Evolutionary conservation across 2,113 vertebrate genomes (phyloP).

Genomic region (Reinhardtius hippoglossoides): DNA sequence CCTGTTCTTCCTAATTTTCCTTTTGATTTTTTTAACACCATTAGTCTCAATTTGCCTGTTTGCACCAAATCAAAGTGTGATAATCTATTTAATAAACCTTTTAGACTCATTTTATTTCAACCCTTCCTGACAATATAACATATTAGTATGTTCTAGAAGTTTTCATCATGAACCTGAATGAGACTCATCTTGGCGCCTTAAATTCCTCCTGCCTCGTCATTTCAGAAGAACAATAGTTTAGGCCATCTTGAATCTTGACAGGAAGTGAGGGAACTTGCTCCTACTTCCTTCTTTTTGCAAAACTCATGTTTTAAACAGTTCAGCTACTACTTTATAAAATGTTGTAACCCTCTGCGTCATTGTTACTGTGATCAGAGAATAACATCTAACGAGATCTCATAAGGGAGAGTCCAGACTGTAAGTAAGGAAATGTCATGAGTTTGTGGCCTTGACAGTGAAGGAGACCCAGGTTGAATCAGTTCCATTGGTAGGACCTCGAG

Average conservation of each 20-base stretch:
- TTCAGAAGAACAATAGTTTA: too few species aligned
- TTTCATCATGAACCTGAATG: too few species aligned
- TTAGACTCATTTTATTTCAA: not conserved
- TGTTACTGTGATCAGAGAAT: not conserved
- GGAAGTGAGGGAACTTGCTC: not conserved
- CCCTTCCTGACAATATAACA: not conserved
- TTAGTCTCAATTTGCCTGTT: not conserved
- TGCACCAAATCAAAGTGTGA: not conserved
- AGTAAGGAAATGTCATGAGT: not conserved
- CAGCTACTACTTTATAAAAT: not conserved
- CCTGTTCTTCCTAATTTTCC: not conserved
- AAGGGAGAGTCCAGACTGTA: too few species aligned
- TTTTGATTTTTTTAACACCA: not conserved
- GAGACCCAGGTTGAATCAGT: not conserved
- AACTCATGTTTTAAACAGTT: not conserved
- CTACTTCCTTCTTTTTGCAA: not conserved
- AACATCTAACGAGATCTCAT: not conserved
- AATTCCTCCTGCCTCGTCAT: not conserved
- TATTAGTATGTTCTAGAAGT: not conserved
- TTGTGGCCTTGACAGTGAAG: not conserved
- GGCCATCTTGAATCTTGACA: too few species aligned
- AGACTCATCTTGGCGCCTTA: too few species aligned
- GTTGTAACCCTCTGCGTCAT: not conserved
- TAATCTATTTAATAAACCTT: not conserved
- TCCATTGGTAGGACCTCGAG: too few species aligned